Evolutionary conservation across 2,888 invertebrate species (phyloP), one percentile per base, ranked within the genome.

Genomic region (Lottia scabra): DNA sequence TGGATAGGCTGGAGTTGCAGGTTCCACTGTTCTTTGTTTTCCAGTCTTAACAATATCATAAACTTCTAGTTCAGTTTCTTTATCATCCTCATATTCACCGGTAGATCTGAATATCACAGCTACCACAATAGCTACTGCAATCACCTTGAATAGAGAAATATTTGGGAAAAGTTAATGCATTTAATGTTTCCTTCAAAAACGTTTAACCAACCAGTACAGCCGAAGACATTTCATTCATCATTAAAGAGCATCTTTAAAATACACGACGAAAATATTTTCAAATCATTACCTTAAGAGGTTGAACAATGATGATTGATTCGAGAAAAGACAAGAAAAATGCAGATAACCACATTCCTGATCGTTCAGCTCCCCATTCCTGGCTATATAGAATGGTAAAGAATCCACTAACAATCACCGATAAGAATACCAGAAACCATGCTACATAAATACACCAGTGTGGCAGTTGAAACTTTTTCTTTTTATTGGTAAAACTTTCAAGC

Each of bases 291-390:
- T 84, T 83, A 6, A 82, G 30, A 15, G 84, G 84, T 64, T 84
- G 84, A 38, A 84, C 77, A 65, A 84, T 68, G 71, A 83, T 72
- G 44, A 83, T 79, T 12, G 83, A 84, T 70, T 84, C 79, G 65
- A 82, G 65, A 63, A 81, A 78, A 15, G 82, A 80, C 44, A 84
- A 72, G 62, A 83, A 73, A 73, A 83, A 81, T 5, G 80, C 70
- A 1, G 81, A 71, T 12, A 83, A 76, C 83, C 83, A 83, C 45
- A 78, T 73, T 16, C 76, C 67, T 6, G 83, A 81, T 67, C 81
- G 82, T 30, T 77, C 74, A n/a, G 67, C 72, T 16, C 83, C 83
- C 79, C 82, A 82, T 30, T 74, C 79, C 74, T 73, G 75, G 73
- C 75, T 83, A 79, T 72, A 83, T 73, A 65, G 78, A 19, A 78